Evolutionary conservation across 2,888 invertebrate genomes (phyloP).

Genomic region (Agrochola lychnidis): DNA sequence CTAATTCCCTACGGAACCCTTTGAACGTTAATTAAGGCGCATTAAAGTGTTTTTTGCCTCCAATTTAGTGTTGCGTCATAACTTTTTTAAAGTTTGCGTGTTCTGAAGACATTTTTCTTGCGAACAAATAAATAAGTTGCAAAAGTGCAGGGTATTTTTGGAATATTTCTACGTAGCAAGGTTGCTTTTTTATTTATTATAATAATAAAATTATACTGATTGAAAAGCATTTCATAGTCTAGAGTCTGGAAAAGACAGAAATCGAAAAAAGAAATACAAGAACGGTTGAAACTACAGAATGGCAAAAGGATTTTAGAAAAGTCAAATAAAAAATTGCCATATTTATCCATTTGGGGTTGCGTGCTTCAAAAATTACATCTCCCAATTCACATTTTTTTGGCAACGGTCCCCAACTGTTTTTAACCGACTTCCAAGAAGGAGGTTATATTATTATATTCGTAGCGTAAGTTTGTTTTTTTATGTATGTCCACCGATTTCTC

Average conservation of each 20-base stretch:
- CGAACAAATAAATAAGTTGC: slow-evolving; percentile 42
- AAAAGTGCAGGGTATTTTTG: slow-evolving; percentile 43
- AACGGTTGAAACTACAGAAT: not conserved
- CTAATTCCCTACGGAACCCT: slow-evolving; percentile 53
- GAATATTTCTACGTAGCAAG: slow-evolving; percentile 10
- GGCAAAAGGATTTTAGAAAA: not conserved
- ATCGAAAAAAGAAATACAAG: not conserved
- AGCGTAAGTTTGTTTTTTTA: too few species aligned
- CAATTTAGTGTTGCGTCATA: slow-evolving; percentile 51
- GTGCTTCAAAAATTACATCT: not conserved
- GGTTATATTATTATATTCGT: too few species aligned
- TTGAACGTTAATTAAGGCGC: slow-evolving; percentile 49
- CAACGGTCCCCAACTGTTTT: not conserved
- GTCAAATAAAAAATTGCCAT: not conserved
- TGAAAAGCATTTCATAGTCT: not conserved
- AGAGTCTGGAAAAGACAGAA: not conserved
- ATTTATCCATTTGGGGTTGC: not conserved
- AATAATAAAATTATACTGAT: not conserved
- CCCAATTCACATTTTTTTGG: not conserved
- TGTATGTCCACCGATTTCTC: too few species aligned
- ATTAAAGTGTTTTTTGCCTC: slow-evolving; percentile 53
- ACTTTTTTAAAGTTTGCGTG: slow-evolving; percentile 59
- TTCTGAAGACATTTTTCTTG: slow-evolving; percentile 39
- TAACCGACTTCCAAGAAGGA: too few species aligned
- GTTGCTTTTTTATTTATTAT: slow-evolving; percentile 14